Percentiles rank a stretch among this genome's conserved stretches.
Conservation (phyloP, 2,797 vertebrate species). For the Octomys mimax region DNA sequence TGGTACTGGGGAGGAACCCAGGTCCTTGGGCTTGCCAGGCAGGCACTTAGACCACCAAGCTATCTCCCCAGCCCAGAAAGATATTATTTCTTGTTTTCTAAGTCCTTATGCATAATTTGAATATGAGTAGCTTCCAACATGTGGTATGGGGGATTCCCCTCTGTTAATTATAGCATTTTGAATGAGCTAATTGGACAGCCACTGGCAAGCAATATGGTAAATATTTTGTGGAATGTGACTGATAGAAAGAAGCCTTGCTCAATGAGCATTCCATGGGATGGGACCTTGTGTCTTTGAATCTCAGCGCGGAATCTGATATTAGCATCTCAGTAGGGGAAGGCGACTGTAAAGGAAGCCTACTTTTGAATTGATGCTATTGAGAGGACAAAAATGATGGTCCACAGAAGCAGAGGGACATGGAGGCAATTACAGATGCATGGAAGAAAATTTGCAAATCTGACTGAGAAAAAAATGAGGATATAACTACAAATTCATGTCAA, state of each 20-base stretch:
- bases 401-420: neutral
- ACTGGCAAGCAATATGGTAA: conserved; percentile 85
- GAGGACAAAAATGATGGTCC: neutral
- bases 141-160: conserved; percentile 90
- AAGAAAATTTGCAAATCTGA: neutral
- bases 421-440: neutral
- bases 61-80: neutral
- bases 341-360: conserved; percentile 70
- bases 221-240: conserved; percentile 68
- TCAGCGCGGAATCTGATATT: conserved; percentile 44
- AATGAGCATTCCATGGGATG: conserved; percentile 76
- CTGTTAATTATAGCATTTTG: conserved; percentile 93
- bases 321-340: conserved; percentile 61
- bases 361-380: conserved; percentile 71
- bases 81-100: conserved; percentile 56
- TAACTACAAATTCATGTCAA: neutral
- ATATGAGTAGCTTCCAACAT: conserved; percentile 87
- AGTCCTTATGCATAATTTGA: conserved; percentile 81
- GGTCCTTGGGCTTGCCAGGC: too few relatives aligned
- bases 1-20: too few relatives aligned
- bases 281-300: conserved; percentile 79
- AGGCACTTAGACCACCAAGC: too few relatives aligned
- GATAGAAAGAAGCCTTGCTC: conserved; percentile 55
- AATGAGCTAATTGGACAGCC: conserved; percentile 91
- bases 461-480: neutral